phyloP scores from a whole-genome alignment of 23 tunicate species.

The Pegea sp. region DNA sequence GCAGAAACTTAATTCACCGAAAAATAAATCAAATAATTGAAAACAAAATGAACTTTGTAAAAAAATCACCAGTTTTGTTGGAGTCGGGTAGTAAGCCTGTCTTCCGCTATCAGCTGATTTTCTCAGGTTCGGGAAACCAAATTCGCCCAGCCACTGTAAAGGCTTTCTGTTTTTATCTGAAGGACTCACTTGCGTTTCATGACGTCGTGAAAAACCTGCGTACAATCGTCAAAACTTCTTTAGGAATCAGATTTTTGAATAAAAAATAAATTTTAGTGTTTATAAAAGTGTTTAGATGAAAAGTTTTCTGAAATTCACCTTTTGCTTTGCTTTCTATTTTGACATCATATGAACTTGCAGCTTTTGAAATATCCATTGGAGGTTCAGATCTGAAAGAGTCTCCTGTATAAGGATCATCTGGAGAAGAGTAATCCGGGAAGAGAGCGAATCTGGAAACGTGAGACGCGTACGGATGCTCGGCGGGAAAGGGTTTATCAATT shows the following conservation, averaged over 20 bases:
- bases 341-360: constrained; percentile 35
- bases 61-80: constrained; percentile 39
- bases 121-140: constrained; percentile 51
- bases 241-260: no score
- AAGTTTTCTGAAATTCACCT: constrained; percentile 20
- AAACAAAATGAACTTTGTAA: neutral
- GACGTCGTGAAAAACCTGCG: constrained; percentile 43
- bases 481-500: constrained; percentile 66
- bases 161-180: constrained; percentile 44
- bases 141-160: constrained; percentile 52
- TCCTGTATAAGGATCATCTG: constrained; percentile 65
- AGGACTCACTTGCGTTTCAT: constrained; percentile 53
- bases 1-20: no score
- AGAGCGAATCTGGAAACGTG: constrained; percentile 61
- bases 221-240: no score
- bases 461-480: constrained; percentile 75
- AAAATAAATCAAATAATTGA: no score
- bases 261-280: no score
- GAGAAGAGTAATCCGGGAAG: constrained; percentile 41
- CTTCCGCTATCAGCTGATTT: constrained; percentile 58
- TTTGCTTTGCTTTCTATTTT: constrained; percentile 28
- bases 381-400: constrained; percentile 25
- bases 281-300: no score
- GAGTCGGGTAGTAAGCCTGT: constrained; percentile 68
- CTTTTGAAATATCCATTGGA: constrained; percentile 35